Percentiles rank a stretch among this genome's conserved stretches.
phyloP scores from a whole-genome alignment of 2,888 invertebrate species.

The Hyppa rectilinea region DNA sequence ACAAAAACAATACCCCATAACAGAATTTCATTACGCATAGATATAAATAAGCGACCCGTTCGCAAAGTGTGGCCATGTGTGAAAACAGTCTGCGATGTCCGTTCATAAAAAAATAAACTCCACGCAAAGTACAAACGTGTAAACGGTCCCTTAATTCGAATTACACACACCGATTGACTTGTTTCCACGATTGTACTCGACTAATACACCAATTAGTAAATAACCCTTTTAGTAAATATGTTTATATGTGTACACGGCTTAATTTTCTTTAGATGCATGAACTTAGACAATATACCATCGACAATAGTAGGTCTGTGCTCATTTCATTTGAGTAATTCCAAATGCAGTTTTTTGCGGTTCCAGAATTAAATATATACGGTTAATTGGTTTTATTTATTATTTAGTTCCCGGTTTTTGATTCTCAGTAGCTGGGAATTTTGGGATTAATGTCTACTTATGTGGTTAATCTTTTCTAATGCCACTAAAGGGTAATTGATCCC shows the following conservation, averaged over 20 bases:
- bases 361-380: conserved; percentile 71
- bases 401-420: conserved; percentile 66
- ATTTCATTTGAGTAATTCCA: conserved; percentile 75
- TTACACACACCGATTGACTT: conserved; percentile 87
- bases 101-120: conserved; percentile 79
- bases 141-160: conserved; percentile 89
- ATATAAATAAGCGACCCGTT: conserved; percentile 71
- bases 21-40: conserved; percentile 57
- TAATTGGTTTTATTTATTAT: conserved; percentile 74
- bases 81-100: conserved; percentile 82
- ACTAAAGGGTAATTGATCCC: conserved; percentile 31
- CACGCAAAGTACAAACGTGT: conserved; percentile 80
- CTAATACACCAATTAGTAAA: conserved; percentile 86
- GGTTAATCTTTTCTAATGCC: conserved; percentile 30
- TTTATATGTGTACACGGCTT: conserved; percentile 81
- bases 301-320: conserved; percentile 77
- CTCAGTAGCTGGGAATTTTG: conserved; percentile 49
- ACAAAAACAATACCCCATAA: conserved; percentile 28
- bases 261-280: conserved; percentile 79
- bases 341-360: conserved; percentile 77
- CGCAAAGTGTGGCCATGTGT: conserved; percentile 84
- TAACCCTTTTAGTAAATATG: conserved; percentile 81
- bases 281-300: conserved; percentile 80
- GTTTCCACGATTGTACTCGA: conserved; percentile 84
- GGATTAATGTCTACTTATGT: conserved; percentile 53